These are phyloP conservation scores for Lithophane semibrunnea DNA, from an alignment of 2,888 invertebrate species.

Conservation along the genomic window DNA sequence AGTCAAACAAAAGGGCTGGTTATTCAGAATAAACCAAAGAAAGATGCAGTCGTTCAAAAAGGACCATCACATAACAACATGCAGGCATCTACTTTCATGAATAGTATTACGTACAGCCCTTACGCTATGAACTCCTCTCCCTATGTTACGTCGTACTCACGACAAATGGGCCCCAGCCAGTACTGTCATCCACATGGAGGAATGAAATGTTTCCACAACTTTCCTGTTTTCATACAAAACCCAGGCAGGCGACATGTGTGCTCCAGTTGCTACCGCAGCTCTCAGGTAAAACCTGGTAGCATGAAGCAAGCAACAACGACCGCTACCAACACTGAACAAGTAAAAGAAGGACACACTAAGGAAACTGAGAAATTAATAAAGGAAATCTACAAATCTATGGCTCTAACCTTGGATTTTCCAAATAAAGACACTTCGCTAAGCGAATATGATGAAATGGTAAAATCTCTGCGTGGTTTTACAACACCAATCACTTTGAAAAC, in stretches of 20 bases:
- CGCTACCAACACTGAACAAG: constrained; percentile 79
- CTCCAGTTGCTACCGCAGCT: constrained; percentile 71
- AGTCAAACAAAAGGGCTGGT: constrained; percentile 65
- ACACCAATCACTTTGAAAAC: constrained; percentile 33
- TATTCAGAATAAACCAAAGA: constrained; percentile 70
- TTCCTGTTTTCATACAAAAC: constrained; percentile 79
- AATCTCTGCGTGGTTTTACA: constrained; percentile 43
- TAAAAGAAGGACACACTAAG: constrained; percentile 65
- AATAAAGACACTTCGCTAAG: constrained; percentile 74
- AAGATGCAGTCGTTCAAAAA: constrained; percentile 82
- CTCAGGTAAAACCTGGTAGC: constrained; percentile 51
- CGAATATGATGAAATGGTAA: constrained; percentile 65
- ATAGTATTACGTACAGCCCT: constrained; percentile 80
- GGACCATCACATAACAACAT: constrained; percentile 75
- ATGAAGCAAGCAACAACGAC: constrained; percentile 68
- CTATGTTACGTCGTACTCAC: constrained; percentile 74
- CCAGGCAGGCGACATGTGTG: constrained; percentile 74
- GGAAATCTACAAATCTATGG: constrained; percentile 86
- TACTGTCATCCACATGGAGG: constrained; percentile 68
- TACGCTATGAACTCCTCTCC: constrained; percentile 75
- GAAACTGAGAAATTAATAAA: constrained; percentile 84
- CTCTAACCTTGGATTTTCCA: constrained; percentile 74
- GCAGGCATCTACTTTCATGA: constrained; percentile 75
- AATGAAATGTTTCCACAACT: constrained; percentile 77
- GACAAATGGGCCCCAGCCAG: constrained; percentile 68